Evolutionary conservation across 2,888 invertebrate genomes (phyloP).

Genomic region (Clanis bilineata): DNA sequence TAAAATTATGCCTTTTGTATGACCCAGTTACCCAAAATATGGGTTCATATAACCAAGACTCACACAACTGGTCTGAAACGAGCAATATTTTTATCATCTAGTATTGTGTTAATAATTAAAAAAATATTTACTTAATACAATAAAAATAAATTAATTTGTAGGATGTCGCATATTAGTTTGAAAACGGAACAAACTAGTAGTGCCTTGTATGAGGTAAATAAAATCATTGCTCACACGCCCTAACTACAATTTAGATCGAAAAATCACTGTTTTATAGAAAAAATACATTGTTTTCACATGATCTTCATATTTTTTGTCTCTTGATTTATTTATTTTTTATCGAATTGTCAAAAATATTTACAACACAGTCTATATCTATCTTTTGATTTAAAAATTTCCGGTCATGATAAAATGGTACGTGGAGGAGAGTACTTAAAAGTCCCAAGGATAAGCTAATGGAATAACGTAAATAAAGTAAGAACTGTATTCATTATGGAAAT

Average conservation of each 20-base stretch:
- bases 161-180: background rate
- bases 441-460: background rate
- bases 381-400: conserved; percentile 28
- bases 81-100: background rate
- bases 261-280: conserved; percentile 49
- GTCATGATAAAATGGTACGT: conserved; percentile 21
- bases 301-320: conserved; percentile 26
- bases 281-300: conserved; percentile 54
- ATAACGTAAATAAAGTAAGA: background rate
- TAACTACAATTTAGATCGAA: conserved; percentile 44
- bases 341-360: conserved; percentile 52
- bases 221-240: conserved; percentile 33
- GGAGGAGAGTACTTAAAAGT: conserved; percentile 3
- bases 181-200: conserved; percentile 1
- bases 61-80: too few species aligned
- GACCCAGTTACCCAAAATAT: too few species aligned
- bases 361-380: conserved; percentile 55
- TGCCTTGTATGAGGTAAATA: background rate
- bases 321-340: conserved; percentile 30
- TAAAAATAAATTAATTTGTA: background rate
- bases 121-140: too few species aligned
- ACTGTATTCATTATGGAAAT: too few species aligned
- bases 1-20: too few species aligned
- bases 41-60: too few species aligned
- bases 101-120: background rate